Conservation (phyloP, 2,888 invertebrate genomes). For the Euclidia mi region DNA sequence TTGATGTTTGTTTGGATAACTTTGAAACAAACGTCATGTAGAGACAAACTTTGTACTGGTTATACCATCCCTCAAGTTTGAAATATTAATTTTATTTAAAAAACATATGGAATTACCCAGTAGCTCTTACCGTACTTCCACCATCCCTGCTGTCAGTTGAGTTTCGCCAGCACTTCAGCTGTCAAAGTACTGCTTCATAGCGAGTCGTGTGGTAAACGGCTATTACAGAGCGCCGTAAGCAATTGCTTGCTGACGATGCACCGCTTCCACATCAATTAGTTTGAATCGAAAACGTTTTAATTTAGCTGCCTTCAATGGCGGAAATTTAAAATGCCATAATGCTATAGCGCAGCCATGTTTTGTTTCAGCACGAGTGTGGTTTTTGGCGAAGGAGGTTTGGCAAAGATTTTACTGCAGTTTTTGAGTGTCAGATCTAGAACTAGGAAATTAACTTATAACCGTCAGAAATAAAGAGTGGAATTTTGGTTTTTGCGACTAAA, state of each 20-base stretch:
- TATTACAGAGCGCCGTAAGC: conserved; percentile 74
- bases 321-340: conserved; percentile 37
- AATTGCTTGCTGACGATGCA: conserved; percentile 68
- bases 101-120: no score
- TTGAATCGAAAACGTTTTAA: conserved; percentile 57
- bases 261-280: conserved; percentile 70
- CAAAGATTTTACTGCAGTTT: not conserved
- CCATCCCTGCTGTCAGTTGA: conserved; percentile 58
- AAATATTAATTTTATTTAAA: no score
- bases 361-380: not conserved
- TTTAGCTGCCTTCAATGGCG: conserved; percentile 25
- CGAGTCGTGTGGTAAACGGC: conserved; percentile 72
- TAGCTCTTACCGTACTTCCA: conserved; percentile 7
- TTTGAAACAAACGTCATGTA: no score
- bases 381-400: no score
- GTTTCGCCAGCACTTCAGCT: conserved; percentile 75
- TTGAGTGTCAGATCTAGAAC: no score
- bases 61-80: no score
- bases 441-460: no score
- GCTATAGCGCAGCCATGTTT: conserved; percentile 5
- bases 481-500: no score
- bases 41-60: no score
- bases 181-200: conserved; percentile 81
- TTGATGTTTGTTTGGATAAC: no score
- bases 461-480: no score